phyloP scores from a whole-genome alignment of 2,888 invertebrate genomes.

The Homarus gammarus region DNA sequence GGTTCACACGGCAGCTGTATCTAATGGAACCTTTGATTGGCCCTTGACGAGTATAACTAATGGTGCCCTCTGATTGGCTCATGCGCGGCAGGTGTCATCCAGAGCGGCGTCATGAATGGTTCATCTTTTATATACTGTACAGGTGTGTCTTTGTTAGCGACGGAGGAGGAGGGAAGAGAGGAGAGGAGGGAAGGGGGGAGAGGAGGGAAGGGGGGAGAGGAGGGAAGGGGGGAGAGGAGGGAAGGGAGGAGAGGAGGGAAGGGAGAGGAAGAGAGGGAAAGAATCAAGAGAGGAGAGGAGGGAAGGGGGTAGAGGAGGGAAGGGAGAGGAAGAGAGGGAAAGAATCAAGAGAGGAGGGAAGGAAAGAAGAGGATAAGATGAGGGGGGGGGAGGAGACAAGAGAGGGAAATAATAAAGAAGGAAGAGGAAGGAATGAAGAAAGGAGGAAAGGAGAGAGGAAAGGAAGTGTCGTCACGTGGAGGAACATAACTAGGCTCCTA shows the following conservation, averaged over 20 bases:
- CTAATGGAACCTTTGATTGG: background rate
- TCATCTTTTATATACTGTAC: background rate
- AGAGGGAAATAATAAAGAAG: too few species aligned
- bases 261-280: background rate
- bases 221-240: background rate
- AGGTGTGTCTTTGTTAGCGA: background rate
- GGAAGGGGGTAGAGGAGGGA: too few species aligned
- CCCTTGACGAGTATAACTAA: background rate
- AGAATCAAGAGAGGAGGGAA: background rate
- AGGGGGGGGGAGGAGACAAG: background rate
- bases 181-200: too few species aligned
- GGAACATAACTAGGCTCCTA: too few species aligned
- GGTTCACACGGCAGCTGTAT: background rate
- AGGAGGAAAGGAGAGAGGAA: background rate
- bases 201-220: background rate
- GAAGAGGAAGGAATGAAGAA: too few species aligned
- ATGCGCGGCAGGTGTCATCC: background rate
- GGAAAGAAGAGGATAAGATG: background rate
- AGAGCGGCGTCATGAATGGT: background rate
- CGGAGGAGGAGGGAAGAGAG: background rate
- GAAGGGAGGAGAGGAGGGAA: background rate
- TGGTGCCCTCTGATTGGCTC: background rate
- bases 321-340: too few species aligned
- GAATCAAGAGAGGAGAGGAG: background rate
- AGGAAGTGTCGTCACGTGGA: too few species aligned